Percentiles rank a stretch among this genome's conserved stretches.
These are phyloP conservation scores for Bergia puertoricense DNA, from an alignment of 92 coral and sea anemone species.

Conservation along the genomic window DNA sequence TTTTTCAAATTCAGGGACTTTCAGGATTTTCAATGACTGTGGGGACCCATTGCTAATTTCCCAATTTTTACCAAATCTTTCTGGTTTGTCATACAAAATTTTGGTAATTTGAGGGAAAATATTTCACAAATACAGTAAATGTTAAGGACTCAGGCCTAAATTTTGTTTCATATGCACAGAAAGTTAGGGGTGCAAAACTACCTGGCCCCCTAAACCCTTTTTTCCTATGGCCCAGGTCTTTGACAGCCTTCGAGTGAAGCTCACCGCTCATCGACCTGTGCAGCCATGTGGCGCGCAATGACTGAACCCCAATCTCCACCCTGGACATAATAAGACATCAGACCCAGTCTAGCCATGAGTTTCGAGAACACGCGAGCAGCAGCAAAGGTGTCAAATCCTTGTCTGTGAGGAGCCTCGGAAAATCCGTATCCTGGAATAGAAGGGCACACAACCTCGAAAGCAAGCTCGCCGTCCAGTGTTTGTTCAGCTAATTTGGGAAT, in stretches of 20 bases:
- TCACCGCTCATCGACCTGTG: slow-evolving; percentile 69
- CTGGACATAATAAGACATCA: slow-evolving; percentile 77
- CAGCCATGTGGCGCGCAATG: slow-evolving; percentile 76
- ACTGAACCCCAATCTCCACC: slow-evolving; percentile 97
- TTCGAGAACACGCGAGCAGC: slow-evolving; percentile 81
- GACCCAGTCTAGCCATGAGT: slow-evolving; percentile 83
- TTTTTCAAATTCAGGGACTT: too few relatives aligned
- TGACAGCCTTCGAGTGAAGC: neutral
- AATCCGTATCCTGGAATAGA: slow-evolving; percentile 96
- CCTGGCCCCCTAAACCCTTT: too few relatives aligned
- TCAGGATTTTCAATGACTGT: too few relatives aligned
- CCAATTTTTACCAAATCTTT: too few relatives aligned
- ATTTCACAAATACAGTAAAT: too few relatives aligned
- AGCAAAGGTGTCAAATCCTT: slow-evolving; percentile 63
- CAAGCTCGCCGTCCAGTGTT: slow-evolving; percentile 59
- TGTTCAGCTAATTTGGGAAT: slow-evolving; percentile 55
- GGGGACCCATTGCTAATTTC: too few relatives aligned
- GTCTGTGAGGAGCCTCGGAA: slow-evolving; percentile 89
- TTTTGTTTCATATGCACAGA: too few relatives aligned
- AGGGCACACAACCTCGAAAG: slow-evolving; percentile 88
- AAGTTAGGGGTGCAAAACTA: too few relatives aligned
- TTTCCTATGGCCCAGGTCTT: too few relatives aligned
- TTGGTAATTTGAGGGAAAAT: too few relatives aligned
- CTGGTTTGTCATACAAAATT: too few relatives aligned
- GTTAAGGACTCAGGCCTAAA: too few relatives aligned